A percentile compares a stretch with the other conserved stretches of the same genome.
These are phyloP conservation scores for Propithecus perrieri DNA, from an alignment of 2,797 vertebrate genomes.

Conservation along the genomic window DNA sequence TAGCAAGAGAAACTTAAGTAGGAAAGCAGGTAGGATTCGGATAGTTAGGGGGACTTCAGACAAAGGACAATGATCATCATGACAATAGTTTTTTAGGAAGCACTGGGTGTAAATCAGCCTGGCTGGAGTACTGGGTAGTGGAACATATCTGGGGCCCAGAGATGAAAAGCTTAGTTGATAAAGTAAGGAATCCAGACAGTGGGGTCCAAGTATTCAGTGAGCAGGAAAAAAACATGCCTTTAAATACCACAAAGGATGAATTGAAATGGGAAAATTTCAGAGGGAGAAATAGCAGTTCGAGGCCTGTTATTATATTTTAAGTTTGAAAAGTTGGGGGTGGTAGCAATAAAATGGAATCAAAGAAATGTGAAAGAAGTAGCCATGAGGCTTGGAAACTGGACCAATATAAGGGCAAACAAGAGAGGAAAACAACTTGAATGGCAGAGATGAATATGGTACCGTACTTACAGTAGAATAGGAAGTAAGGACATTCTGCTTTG, in stretches of 20 bases:
- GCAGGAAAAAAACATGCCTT: background rate
- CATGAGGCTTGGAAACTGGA: background rate
- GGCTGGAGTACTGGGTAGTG: background rate
- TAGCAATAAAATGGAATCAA: background rate
- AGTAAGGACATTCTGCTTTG: background rate
- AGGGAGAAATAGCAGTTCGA: background rate
- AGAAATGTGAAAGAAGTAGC: background rate
- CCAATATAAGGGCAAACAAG: background rate
- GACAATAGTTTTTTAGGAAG: background rate
- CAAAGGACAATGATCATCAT: background rate
- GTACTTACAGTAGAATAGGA: background rate
- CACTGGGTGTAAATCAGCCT: background rate
- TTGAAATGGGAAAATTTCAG: background rate
- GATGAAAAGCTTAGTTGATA: background rate
- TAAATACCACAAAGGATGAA: background rate
- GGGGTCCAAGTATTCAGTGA: background rate
- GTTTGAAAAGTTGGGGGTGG: background rate
- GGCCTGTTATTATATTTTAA: background rate
- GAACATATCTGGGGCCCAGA: background rate
- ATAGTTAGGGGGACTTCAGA: background rate
- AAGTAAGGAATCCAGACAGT: background rate
- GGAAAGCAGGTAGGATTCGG: background rate
- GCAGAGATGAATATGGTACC: background rate
- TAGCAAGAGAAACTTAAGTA: background rate
- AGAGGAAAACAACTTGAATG: background rate